Base-by-base conservation (phyloP, 2,888 invertebrate genomes). In the Hemicrepidius hirtus region DNA sequence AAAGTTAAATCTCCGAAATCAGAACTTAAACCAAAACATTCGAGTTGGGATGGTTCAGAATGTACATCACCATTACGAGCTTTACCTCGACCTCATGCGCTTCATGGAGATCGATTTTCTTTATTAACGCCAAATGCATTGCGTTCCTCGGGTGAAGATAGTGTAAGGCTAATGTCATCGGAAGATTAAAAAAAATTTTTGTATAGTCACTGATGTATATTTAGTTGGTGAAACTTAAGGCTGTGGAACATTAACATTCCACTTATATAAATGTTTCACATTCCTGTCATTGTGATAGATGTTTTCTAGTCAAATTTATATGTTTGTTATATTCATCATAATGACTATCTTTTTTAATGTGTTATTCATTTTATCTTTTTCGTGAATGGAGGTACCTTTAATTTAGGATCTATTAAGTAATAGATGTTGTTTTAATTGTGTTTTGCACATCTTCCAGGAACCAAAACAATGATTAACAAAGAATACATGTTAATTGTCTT, bases 91-190 rank as follows among this genome's bases (percentile, higher is more conserved):
- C 78, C 82, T 49, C 75, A 76, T 49, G 81, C 80, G 46, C 82
- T 87, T 80, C 87, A 88, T 78, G 85, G 87, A 71, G 88, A 88
- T 78, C 84, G 87, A 57, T 89, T 89, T 81, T 89, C 89, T 12
- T 81, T 90, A 74, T 81, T 90, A 76, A 88, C 89, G 68, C 87
- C 89, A 68, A 88, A 86, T 78, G 87, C 88, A 66, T 86, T 89
- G 60, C 85, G 89, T 55, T 87, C 89, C 12, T 84, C 90, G 40
- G 88, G 88, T 66, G 90, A 90, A 86, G 89, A 89, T 82, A 89
- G 87, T 76, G 87, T 89, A 74, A 87, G 87, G 75, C 82, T 89
- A 64, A 88, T 89, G 88, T 87, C 87, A n/a, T 81, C 81, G 1
- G 85, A 85, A 70, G 85, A 86, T 77, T 85, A 79, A 82, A 35